Percentiles rank a stretch among this genome's conserved stretches.
Evolutionary conservation across 1,140 invertebrate genomes (phyloP).

Genomic region (Pseudomyrmex flavicornis): DNA sequence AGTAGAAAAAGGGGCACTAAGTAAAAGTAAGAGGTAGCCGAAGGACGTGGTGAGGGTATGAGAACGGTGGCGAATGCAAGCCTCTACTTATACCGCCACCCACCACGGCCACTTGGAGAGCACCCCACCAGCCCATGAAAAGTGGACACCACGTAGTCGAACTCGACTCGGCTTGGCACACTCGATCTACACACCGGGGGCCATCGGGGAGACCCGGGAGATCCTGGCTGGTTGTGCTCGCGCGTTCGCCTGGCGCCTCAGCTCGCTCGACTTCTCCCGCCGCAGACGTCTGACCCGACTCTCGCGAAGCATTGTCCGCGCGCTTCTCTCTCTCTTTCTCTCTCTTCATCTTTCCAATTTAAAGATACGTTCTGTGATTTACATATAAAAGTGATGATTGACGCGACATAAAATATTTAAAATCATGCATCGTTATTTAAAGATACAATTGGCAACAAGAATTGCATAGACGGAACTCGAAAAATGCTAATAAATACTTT

Average conservation of each 20-base stretch:
- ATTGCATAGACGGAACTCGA: too few relatives aligned
- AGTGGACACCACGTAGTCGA: slow-evolving; percentile 77
- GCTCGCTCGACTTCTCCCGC: background rate
- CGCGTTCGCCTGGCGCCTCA: slow-evolving; percentile 8
- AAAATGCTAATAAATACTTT: too few relatives aligned
- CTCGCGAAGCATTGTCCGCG: too few relatives aligned
- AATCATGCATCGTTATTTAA: too few relatives aligned
- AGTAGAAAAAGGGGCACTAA: slow-evolving; percentile 45
- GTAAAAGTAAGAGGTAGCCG: slow-evolving; percentile 83
- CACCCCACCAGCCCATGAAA: slow-evolving; percentile 82
- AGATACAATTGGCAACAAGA: too few relatives aligned
- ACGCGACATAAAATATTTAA: too few relatives aligned
- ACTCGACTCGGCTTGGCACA: slow-evolving; percentile 50
- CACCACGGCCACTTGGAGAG: slow-evolving; percentile 79
- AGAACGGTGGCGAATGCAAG: slow-evolving; percentile 83
- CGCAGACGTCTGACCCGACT: too few relatives aligned
- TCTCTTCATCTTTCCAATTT: too few relatives aligned
- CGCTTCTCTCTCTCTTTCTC: too few relatives aligned
- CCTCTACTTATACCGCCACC: slow-evolving; percentile 85
- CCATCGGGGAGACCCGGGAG: slow-evolving; percentile 24
- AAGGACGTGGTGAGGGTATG: slow-evolving; percentile 85
- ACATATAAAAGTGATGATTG: too few relatives aligned
- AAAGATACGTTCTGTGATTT: too few relatives aligned
- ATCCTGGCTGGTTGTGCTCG: slow-evolving; percentile 24
- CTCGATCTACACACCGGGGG: slow-evolving; percentile 15